Evolutionary conservation across 2,113 vertebrate species (phyloP), one percentile per base, ranked within the genome.

Genomic region (Ageneiosus marmoratus): DNA sequence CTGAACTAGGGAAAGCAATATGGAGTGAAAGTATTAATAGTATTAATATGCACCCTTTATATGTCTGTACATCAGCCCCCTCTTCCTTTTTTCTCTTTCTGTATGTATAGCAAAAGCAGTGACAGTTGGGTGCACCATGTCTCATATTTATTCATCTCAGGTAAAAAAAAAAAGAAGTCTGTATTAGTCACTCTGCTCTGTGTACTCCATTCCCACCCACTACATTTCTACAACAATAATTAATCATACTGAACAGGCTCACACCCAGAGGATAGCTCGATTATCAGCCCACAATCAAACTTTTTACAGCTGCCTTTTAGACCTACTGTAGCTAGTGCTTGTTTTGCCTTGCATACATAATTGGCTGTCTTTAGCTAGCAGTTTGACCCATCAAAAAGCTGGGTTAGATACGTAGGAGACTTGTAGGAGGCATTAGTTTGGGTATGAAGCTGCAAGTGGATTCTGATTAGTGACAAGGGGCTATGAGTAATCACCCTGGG

Each of bases 401-500:
- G 1, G 83, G 87, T 89, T 81, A 55, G 83, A 51, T 73, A 73
- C 81, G 81, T 48, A 51, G 44, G 70, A 84, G 82, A 78, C 34
- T 77, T 79, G 82, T 48, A 63, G 58, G 65, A 84, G 82, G 80
- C 29, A 22, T 80, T 62, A 87, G 82, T 78, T 80, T 37, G 79
- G 85, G 89, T 86, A 82, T 72, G 87, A 51, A 87, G 75, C 85
- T 81, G 65, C 51, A 44, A 76, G 74, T 62, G 9, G 70, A 58
- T 74, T 82, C 81, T 76, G 89, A 89, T 88, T 85, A 89, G 73
- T 81, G 56, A 34, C 80, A 55, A 58, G 48, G 11, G 76, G 83
- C 80, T 76, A 56, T 75, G 73, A 86, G 88, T 88, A 82, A 86
- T 86, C 81, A 87, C 16, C 88, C 70, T 82, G 77, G 37, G 80